Evolutionary conservation across 2,888 invertebrate genomes (phyloP).

Genomic region (Beris chalybata): DNA sequence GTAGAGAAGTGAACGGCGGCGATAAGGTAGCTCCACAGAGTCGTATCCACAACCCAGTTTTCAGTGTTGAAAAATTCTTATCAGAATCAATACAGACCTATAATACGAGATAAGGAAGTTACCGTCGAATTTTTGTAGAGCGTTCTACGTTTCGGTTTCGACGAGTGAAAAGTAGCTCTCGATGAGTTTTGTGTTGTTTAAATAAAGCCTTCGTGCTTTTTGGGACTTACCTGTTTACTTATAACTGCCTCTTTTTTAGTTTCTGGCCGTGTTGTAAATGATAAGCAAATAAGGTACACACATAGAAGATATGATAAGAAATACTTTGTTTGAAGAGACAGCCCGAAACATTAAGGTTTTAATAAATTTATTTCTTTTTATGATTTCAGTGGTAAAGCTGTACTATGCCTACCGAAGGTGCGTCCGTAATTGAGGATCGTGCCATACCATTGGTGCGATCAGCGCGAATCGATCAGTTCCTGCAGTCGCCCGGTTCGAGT

Average conservation of each 20-base stretch:
- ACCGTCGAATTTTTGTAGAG: too few species aligned
- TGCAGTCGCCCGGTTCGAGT: constrained; percentile 60
- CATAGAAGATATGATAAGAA: constrained; percentile 3
- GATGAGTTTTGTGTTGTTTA: constrained; percentile 8
- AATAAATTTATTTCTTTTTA: constrained; percentile 5
- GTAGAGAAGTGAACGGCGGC: too few species aligned
- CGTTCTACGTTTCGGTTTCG: too few species aligned
- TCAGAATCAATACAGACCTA: too few species aligned
- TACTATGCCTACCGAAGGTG: constrained; percentile 51
- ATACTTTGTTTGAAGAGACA: constrained; percentile 20
- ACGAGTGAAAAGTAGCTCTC: constrained; percentile 25
- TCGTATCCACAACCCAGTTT: too few species aligned
- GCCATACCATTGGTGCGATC: constrained; percentile 52
- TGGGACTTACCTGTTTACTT: constrained; percentile 23
- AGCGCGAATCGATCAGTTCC: constrained; percentile 65
- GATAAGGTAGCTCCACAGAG: too few species aligned
- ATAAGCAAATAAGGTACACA: too few species aligned
- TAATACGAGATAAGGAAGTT: too few species aligned
- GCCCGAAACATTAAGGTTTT: constrained; percentile 1
- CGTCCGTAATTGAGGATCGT: constrained; percentile 46
- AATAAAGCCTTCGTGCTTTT: constrained; percentile 27
- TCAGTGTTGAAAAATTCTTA: too few species aligned
- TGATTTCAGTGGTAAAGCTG: constrained; percentile 18
- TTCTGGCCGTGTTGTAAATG: too few species aligned
- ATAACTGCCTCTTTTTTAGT: constrained; percentile 13